phyloP scores from a whole-genome alignment of 2,113 vertebrate species.

The Hypomesus transpacificus region DNA sequence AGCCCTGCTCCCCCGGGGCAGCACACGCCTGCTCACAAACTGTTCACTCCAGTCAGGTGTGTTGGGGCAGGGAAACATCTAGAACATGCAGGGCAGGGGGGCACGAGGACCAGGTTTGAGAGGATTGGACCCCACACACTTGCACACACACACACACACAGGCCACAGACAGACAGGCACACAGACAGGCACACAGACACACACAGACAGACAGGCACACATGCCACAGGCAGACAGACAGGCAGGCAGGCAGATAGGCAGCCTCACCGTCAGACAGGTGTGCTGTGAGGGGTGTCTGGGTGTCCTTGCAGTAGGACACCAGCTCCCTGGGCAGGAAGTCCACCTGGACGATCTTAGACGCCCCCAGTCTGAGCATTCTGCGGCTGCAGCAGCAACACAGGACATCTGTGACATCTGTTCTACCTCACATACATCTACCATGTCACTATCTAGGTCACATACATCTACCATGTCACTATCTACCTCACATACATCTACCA shows the following conservation, averaged over 20 bases:
- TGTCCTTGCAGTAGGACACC: slow-evolving; percentile 94
- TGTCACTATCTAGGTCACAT: no score
- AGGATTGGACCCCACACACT: neutral
- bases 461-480: no score
- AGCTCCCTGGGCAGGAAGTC: slow-evolving; percentile 93
- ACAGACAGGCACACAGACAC: neutral
- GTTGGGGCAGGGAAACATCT: no score
- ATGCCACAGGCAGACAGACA: slow-evolving; percentile 9
- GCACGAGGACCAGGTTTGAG: no score
- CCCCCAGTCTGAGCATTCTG: slow-evolving; percentile 84
- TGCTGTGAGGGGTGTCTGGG: slow-evolving; percentile 85
- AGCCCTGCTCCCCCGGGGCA: no score
- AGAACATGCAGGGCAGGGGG: no score
- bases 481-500: no score
- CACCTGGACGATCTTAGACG: slow-evolving; percentile 94
- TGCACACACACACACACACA: neutral
- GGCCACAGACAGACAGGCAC: slow-evolving; percentile 8
- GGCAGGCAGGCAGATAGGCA: neutral
- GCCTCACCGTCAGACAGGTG: slow-evolving; percentile 87
- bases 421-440: neutral
- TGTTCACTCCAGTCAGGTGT: no score
- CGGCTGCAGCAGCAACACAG: slow-evolving; percentile 69
- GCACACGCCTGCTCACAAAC: no score
- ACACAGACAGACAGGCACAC: slow-evolving; percentile 3
- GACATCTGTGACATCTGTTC: neutral